phyloP scores from a whole-genome alignment of 1,140 invertebrate genomes.

The Drosophila bipectinata region DNA sequence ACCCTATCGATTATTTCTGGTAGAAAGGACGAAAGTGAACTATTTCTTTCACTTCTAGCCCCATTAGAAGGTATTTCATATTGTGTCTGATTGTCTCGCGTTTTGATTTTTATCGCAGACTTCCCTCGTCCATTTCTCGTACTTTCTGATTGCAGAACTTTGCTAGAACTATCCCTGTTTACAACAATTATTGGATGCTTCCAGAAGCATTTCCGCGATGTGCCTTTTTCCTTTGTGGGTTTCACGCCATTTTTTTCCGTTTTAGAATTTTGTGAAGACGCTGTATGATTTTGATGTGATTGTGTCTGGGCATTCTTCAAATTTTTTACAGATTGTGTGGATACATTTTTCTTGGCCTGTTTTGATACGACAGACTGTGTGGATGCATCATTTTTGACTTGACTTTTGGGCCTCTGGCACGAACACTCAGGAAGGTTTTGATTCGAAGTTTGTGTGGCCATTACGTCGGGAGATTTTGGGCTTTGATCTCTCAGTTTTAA shows the following conservation, averaged over 20 bases:
- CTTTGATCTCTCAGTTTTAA: not conserved
- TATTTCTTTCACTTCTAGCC: not conserved
- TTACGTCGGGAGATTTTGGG: not conserved
- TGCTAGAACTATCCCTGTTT: not conserved
- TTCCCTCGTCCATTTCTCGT: not conserved
- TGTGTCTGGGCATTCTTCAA: not conserved
- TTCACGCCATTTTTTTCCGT: not conserved
- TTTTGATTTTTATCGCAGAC: not conserved
- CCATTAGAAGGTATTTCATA: not conserved
- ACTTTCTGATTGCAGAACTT: not conserved
- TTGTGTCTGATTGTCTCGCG: slow-evolving; percentile 1
- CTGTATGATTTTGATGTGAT: not conserved
- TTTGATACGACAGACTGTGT: not conserved
- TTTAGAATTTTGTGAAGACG: not conserved
- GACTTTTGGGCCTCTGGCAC: not conserved
- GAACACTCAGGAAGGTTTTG: not conserved
- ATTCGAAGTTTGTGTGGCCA: not conserved
- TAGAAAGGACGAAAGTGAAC: not conserved
- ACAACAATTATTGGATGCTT: slow-evolving; percentile 20
- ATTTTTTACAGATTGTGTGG: not conserved
- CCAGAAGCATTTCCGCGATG: slow-evolving; percentile 6
- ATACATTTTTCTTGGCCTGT: not conserved
- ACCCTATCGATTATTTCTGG: slow-evolving; percentile 11
- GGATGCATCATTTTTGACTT: not conserved
- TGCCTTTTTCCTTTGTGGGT: not conserved